Base-by-base conservation (phyloP, 2,113 vertebrate species). In the Zosterops pallidus region DNA sequence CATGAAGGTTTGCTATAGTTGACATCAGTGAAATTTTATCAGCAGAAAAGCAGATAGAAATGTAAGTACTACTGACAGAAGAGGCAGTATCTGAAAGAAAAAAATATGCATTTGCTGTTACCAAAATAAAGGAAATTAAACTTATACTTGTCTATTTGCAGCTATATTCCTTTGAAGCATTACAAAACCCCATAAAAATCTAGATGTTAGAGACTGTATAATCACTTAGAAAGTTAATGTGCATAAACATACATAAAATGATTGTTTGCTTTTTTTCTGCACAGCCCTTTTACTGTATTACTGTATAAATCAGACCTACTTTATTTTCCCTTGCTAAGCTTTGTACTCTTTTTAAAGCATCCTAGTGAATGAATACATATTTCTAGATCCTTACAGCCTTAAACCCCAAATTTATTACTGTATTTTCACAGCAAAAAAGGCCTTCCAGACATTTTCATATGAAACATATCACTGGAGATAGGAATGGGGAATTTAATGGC, bases 171-270 rank as follows among this genome's bases (percentile, higher is more conserved):
- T 95, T 90, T 93, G 87, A 96, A 96, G 68, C 56, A 78, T 49
- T 93, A 77, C 55, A 93, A 93, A 96, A 64, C 31, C 12, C 55
- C 0, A 0, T 71, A 92, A 94, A 95, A 92, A 74, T 83, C 68
- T 91, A 70, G 62, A 89, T 64, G 56, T 62, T 89, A 65, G 78
- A 90, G 92, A 78, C 74, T 68, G 49, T 39, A 76, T 91, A 91
- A 94, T 91, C 82, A 90, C 76, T 92, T 88, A 93, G 71, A 83
- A 94, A 92, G 82, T 90, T 93, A 90, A 93, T 77, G 85, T 92
- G 79, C 93, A 93, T 88, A 95, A 96, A 83, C 75, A 80, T 41
- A 83, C 41, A 85, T 70, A 94, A 95, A 94, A 96, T n/a, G 42
- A 62, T 63, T 86, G 50, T 81, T 93, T 88, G 82, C 75, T 68